Percentiles rank a stretch among this genome's conserved stretches.
These are phyloP conservation scores for Drosophila mayaguana DNA, from an alignment of 2,888 invertebrate species.

Conservation along the genomic window DNA sequence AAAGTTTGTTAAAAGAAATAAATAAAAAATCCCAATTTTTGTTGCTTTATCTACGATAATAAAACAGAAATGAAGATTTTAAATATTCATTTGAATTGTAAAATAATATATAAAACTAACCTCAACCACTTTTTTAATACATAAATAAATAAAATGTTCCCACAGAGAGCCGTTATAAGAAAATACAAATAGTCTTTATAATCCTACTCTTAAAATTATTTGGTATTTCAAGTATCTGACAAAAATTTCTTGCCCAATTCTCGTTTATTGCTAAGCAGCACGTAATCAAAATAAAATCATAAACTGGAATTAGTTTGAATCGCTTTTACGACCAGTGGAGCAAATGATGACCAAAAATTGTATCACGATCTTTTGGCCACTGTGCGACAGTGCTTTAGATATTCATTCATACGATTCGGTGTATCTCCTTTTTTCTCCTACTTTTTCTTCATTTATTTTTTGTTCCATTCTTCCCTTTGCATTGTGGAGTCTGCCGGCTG, in stretches of 20 bases:
- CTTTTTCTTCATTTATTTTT: neutral
- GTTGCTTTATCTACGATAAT: too few species aligned
- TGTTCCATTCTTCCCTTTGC: slow-evolving; percentile 29
- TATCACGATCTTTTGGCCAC: slow-evolving; percentile 14
- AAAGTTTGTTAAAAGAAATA: too few species aligned
- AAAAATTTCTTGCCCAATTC: neutral
- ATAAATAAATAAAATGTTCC: neutral
- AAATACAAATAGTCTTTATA: neutral
- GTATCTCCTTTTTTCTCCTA: slow-evolving; percentile 3
- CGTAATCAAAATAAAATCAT: slow-evolving; percentile 29
- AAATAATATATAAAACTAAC: neutral
- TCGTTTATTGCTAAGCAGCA: slow-evolving; percentile 25
- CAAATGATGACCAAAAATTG: slow-evolving; percentile 10
- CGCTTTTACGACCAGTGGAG: slow-evolving; percentile 20
- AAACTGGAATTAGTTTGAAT: slow-evolving; percentile 45
- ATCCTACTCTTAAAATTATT: neutral
- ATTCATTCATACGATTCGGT: slow-evolving; percentile 56
- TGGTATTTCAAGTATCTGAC: slow-evolving; percentile 10
- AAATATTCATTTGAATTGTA: neutral
- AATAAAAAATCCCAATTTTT: too few species aligned
- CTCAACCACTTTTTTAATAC: neutral
- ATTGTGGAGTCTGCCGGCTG: slow-evolving; percentile 55
- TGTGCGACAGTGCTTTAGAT: slow-evolving; percentile 51
- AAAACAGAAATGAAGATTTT: neutral
- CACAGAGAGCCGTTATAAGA: neutral